Evolutionary conservation across 64 coral and sea anemone genomes (phyloP).

Genomic region (Stichodactyla mertensii): DNA sequence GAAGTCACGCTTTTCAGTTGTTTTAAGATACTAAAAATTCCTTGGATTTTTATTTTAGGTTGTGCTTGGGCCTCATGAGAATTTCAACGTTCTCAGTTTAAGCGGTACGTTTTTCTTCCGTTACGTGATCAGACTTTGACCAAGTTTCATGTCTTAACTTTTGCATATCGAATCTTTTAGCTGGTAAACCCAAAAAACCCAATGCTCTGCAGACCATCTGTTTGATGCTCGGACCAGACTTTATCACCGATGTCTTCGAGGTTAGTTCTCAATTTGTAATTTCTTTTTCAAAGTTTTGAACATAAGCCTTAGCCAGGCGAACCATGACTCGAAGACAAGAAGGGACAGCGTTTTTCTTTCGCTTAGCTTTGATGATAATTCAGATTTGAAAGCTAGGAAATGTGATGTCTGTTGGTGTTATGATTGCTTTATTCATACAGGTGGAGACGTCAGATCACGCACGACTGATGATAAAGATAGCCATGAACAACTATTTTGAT

Average conservation of each 20-base stretch:
- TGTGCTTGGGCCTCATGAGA: constrained; percentile 85
- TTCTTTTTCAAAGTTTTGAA: too few relatives aligned
- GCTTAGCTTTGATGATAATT: not conserved
- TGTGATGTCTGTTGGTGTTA: not conserved
- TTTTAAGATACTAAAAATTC: not conserved
- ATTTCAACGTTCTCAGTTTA: constrained; percentile 87
- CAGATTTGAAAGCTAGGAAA: not conserved
- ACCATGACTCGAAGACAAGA: too few relatives aligned
- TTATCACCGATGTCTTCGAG: constrained; percentile 92
- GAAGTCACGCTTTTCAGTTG: not conserved
- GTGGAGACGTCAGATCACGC: constrained; percentile 95
- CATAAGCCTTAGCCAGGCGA: too few relatives aligned
- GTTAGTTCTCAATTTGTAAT: constrained; percentile 6
- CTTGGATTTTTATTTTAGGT: constrained; percentile 32
- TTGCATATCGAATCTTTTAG: constrained; percentile 18
- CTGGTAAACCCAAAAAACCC: constrained; percentile 89
- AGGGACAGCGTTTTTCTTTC: not conserved
- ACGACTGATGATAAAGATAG: constrained; percentile 67
- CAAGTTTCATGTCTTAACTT: too few relatives aligned
- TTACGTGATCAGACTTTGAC: not conserved
- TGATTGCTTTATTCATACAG: constrained; percentile 11
- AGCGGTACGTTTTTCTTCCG: constrained; percentile 42
- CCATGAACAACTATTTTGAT: constrained; percentile 93
- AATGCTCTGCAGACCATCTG: constrained; percentile 86
- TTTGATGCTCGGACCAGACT: constrained; percentile 91